Conservation (phyloP, 2,888 invertebrate species). For the Ormyrus labotus region DNA sequence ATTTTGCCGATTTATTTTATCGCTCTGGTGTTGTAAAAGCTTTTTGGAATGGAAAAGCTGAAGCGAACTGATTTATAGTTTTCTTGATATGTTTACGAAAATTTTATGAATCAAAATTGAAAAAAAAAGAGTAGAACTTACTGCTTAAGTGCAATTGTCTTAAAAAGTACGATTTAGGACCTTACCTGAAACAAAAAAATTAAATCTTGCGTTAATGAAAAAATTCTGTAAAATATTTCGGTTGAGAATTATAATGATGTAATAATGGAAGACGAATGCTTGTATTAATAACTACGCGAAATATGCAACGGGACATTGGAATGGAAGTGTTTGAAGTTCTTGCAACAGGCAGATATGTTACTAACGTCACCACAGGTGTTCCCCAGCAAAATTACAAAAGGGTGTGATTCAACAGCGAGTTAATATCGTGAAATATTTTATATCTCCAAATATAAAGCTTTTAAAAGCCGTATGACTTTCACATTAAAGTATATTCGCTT, state of each 20-base stretch:
- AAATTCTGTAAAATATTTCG: neutral
- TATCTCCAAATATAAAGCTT: neutral
- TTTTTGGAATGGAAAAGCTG: too few relatives aligned
- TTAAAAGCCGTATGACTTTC: neutral
- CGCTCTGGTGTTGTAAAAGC: too few relatives aligned
- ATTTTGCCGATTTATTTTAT: too few relatives aligned
- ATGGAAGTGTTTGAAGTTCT: conserved; percentile 15
- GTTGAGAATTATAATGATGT: neutral
- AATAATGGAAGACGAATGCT: neutral
- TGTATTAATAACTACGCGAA: conserved; percentile 23
- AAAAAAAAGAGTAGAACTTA: conserved; percentile 8
- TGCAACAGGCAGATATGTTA: neutral
- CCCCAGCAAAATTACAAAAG: neutral
- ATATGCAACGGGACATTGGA: conserved; percentile 4
- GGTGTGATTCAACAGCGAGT: neutral
- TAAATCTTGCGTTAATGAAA: neutral
- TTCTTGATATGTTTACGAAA: neutral
- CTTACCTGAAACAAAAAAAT: conserved; percentile 32
- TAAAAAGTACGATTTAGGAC: neutral
- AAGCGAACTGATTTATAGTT: neutral
- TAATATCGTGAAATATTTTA: conserved; percentile 24
- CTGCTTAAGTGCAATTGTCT: neutral
- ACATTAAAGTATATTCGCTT: neutral
- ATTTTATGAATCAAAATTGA: conserved; percentile 1
- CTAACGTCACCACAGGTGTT: conserved; percentile 7